Conservation (phyloP, 2,113 vertebrate genomes). For the Hemicordylus capensis region DNA sequence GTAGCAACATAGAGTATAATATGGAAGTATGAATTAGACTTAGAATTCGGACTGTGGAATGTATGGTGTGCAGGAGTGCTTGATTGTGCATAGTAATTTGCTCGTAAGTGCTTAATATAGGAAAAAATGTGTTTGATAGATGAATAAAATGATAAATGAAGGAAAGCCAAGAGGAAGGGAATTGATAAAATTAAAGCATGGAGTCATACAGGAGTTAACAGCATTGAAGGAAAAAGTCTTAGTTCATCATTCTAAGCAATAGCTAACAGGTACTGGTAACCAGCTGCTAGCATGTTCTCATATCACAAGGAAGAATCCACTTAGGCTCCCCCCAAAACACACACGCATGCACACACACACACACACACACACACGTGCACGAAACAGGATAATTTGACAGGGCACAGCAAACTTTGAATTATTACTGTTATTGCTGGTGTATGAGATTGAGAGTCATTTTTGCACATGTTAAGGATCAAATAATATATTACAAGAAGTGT, state of each 20-base stretch:
- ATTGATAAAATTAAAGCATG: neutral
- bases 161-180: neutral
- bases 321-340: too few species aligned
- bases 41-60: neutral
- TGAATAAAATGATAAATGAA: neutral
- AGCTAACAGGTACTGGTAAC: neutral
- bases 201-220: neutral
- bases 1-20: neutral
- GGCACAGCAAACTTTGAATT: too few species aligned
- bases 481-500: too few species aligned
- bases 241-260: neutral
- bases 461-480: too few species aligned
- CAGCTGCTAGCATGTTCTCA: neutral
- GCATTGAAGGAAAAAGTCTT: neutral
- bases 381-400: neutral
- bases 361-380: too few species aligned
- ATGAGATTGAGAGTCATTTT: too few species aligned
- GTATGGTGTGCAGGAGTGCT: neutral
- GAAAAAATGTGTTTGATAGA: neutral
- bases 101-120: too few species aligned
- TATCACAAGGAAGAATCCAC: neutral
- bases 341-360: too few species aligned
- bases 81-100: neutral
- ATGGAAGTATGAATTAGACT: neutral
- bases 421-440: too few species aligned